Percentiles rank a stretch among this genome's conserved stretches.
Conservation (phyloP, 1,140 invertebrate genomes). For the Macrobrachium nipponense region DNA sequence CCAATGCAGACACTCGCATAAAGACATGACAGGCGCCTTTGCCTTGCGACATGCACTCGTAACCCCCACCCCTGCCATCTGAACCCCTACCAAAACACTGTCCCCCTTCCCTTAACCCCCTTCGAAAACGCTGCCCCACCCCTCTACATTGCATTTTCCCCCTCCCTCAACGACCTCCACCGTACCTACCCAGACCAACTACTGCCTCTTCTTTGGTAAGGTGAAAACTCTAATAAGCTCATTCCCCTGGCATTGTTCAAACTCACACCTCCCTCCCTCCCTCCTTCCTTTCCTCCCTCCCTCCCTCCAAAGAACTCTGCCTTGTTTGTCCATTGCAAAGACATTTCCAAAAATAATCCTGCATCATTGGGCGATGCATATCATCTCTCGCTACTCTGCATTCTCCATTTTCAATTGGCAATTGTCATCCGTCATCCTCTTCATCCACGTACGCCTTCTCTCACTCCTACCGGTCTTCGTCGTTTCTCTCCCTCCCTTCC, state of each 20-base stretch:
- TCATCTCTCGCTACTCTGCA: background rate
- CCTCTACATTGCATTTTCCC: background rate
- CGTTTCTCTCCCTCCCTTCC: background rate
- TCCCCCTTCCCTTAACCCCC: too few relatives aligned
- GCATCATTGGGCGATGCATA: conserved; percentile 30
- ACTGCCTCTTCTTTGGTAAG: background rate
- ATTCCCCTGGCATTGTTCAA: background rate
- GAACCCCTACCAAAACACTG: too few relatives aligned
- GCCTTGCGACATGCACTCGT: too few relatives aligned
- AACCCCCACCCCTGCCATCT: too few relatives aligned
- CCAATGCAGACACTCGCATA: too few relatives aligned
- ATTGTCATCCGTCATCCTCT: background rate
- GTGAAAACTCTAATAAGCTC: background rate
- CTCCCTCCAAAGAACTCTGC: background rate
- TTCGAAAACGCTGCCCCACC: too few relatives aligned
- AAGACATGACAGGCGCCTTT: too few relatives aligned
- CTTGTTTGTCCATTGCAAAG: background rate
- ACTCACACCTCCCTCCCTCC: background rate
- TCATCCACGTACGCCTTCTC: background rate
- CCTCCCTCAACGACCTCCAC: background rate
- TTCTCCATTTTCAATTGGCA: background rate
- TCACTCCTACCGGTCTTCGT: background rate
- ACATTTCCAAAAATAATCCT: conserved; percentile 39
- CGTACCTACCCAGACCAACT: background rate
- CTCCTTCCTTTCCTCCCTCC: background rate